Evolutionary conservation across 2,113 vertebrate species (phyloP).

Genomic region (Platichthys flesus): DNA sequence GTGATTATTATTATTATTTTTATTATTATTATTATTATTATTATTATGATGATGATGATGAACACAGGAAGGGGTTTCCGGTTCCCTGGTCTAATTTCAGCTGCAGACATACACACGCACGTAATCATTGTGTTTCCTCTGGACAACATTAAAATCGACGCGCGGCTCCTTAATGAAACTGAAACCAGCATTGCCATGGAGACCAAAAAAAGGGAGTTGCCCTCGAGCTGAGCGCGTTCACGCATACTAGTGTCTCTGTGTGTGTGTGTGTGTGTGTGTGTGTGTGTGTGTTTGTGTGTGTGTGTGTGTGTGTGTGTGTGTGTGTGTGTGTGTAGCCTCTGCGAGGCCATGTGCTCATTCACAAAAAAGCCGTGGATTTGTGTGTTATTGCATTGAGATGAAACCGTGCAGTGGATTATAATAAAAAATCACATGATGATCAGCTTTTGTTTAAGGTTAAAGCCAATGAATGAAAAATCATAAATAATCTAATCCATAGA

Average conservation of each 20-base stretch:
- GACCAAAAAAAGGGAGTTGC: slow-evolving; percentile 67
- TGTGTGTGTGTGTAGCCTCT: not conserved
- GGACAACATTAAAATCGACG: slow-evolving; percentile 54
- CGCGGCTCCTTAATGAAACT: slow-evolving; percentile 22
- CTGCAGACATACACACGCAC: not conserved
- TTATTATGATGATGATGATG: not conserved
- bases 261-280: not conserved
- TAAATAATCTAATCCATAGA: too few relatives aligned
- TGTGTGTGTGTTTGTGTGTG: not conserved
- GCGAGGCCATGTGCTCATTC: slow-evolving; percentile 24
- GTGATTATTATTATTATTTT: not conserved
- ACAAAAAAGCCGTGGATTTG: not conserved
- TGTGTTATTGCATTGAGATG: not conserved
- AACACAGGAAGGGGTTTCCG: not conserved
- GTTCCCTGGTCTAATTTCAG: slow-evolving; percentile 9
- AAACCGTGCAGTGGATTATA: not conserved
- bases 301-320: not conserved
- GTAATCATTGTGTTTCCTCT: not conserved
- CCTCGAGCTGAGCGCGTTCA: slow-evolving; percentile 1
- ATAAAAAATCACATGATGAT: not conserved
- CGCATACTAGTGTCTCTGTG: slow-evolving; percentile 8
- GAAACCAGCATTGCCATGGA: slow-evolving; percentile 74
- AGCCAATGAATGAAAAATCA: too few relatives aligned
- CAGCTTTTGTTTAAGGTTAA: not conserved
- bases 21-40: not conserved